Percentiles rank a stretch among this genome's conserved stretches.
Evolutionary conservation across 2,888 invertebrate species (phyloP).

Genomic region (Eristalinus aeneus): DNA sequence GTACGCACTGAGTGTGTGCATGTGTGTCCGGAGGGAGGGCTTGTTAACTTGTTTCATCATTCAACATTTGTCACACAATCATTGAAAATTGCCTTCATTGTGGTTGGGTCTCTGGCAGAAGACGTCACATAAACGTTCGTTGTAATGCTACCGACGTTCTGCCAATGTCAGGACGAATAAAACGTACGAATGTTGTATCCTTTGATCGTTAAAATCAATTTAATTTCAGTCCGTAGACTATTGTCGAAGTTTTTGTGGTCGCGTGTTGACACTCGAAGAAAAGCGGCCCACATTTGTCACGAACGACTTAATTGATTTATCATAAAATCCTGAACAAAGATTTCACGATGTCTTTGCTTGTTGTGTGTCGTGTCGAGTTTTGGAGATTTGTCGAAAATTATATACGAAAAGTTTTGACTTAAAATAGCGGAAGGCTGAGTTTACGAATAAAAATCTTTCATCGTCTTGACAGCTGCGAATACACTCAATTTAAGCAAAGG

Average conservation of each 20-base stretch:
- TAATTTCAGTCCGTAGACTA: slow-evolving; percentile 26
- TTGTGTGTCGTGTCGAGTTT: neutral
- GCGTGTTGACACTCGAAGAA: slow-evolving; percentile 39
- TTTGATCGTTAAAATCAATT: slow-evolving; percentile 23
- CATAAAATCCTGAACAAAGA: neutral
- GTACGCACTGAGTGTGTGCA: neutral
- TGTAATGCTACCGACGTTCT: neutral
- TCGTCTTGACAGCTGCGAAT: too few relatives aligned
- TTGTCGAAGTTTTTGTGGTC: slow-evolving; percentile 40
- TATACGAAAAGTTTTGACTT: neutral
- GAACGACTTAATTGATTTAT: slow-evolving; percentile 54
- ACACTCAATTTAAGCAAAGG: too few relatives aligned
- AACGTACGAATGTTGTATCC: neutral
- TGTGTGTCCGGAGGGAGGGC: neutral
- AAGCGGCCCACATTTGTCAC: slow-evolving; percentile 26
- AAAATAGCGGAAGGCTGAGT: too few relatives aligned
- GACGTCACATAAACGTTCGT: neutral
- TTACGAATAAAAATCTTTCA: too few relatives aligned
- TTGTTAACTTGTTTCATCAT: slow-evolving; percentile 23
- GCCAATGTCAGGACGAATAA: slow-evolving; percentile 16
- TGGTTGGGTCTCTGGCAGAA: neutral
- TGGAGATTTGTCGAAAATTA: neutral
- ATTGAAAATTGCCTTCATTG: slow-evolving; percentile 14
- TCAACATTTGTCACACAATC: slow-evolving; percentile 35
- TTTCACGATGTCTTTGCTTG: neutral